Conservation (phyloP, 1,140 invertebrate species). For the Drosophila busckii region DNA sequence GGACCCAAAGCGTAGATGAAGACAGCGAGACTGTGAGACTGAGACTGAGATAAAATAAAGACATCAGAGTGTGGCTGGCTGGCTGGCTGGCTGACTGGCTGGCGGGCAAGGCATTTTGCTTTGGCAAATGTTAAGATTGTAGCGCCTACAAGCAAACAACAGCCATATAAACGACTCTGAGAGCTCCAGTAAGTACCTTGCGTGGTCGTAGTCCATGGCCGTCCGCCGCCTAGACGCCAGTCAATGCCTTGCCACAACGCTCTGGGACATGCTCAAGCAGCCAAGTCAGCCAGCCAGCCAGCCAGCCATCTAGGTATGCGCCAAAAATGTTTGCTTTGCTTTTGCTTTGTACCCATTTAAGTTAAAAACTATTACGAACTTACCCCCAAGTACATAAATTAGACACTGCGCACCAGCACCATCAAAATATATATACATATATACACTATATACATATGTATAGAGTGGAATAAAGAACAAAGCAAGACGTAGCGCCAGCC, state of each 20-base stretch:
- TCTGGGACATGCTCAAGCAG: no score
- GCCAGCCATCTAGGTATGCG: slow-evolving; percentile 1
- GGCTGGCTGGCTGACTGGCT: slow-evolving; percentile 5
- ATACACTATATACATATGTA: no score
- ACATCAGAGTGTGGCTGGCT: slow-evolving; percentile 30
- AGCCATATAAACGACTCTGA: slow-evolving; percentile 35
- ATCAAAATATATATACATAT: slow-evolving; percentile 4
- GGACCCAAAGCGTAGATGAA: neutral
- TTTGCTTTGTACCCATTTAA: slow-evolving; percentile 43
- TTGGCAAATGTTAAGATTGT: slow-evolving; percentile 22
- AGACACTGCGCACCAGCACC: neutral
- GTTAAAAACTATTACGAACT: slow-evolving; percentile 68
- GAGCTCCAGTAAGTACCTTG: neutral
- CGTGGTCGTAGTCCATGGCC: neutral
- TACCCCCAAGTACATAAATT: slow-evolving; percentile 68
- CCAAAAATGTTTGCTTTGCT: slow-evolving; percentile 25
- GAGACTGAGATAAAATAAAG: slow-evolving; percentile 62
- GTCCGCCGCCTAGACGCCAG: slow-evolving; percentile 52
- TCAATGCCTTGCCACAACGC: no score
- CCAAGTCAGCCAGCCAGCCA: no score
- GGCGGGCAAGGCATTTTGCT: neutral
- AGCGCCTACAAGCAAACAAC: slow-evolving; percentile 21
- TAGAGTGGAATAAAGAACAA: slow-evolving; percentile 14
- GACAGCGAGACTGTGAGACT: slow-evolving; percentile 5
- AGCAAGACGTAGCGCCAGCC: slow-evolving; percentile 26